Percentiles rank a stretch among this genome's conserved stretches.
These are phyloP conservation scores for Ammodytes dubius DNA, from an alignment of 2,113 vertebrate genomes.

Conservation along the genomic window DNA sequence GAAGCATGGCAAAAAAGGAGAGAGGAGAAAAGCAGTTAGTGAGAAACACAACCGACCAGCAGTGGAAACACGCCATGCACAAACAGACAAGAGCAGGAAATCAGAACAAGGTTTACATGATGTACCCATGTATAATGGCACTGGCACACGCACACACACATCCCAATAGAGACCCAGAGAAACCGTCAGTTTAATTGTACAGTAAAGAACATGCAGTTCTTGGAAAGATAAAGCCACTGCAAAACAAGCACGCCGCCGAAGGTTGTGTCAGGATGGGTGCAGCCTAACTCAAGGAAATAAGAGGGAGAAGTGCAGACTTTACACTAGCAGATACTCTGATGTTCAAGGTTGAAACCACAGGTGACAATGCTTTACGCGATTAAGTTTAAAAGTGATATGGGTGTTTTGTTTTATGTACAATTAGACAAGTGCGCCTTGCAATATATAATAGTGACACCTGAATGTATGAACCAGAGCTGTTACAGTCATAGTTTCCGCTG, in stretches of 20 bases:
- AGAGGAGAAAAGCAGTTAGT: slow-evolving; percentile 75
- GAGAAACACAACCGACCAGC: slow-evolving; percentile 45
- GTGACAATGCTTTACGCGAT: neutral
- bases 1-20: slow-evolving; percentile 85
- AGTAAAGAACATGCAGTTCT: slow-evolving; percentile 3
- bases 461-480: slow-evolving; percentile 24
- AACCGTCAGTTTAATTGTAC: neutral
- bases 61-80: slow-evolving; percentile 57
- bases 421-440: neutral
- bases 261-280: slow-evolving; percentile 48
- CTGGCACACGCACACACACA: neutral
- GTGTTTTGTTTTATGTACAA: neutral
- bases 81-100: slow-evolving; percentile 44
- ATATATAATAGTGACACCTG: neutral
- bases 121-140: neutral
- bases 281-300: slow-evolving; percentile 17
- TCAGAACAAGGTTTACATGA: slow-evolving; percentile 17
- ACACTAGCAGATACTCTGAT: neutral
- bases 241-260: slow-evolving; percentile 25
- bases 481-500: slow-evolving; percentile 53
- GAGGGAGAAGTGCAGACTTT: neutral
- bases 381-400: neutral
- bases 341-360: neutral
- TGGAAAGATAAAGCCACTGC: slow-evolving; percentile 24
- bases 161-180: neutral